These are phyloP conservation scores for Zaprionus lachaisei DNA, from an alignment of 1,140 invertebrate species.

Conservation along the genomic window DNA sequence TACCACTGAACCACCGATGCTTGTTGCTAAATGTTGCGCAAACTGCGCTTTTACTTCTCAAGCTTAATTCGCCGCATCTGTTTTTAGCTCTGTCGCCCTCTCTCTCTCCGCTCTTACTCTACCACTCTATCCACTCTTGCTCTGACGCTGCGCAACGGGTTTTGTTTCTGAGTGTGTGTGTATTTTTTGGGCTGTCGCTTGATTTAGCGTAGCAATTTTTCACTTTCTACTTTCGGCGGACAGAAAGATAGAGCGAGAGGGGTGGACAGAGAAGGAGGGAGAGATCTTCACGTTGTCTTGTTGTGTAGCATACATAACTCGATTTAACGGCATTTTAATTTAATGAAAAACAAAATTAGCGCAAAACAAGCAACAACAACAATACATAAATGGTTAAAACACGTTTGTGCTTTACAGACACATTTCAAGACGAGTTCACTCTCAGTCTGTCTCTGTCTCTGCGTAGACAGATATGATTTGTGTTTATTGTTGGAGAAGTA, in stretches of 20 bases:
- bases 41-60: not conserved
- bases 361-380: not conserved
- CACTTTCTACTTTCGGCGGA: constrained; percentile 54
- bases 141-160: constrained; percentile 38
- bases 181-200: constrained; percentile 26
- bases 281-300: not conserved
- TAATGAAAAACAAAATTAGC: constrained; percentile 2
- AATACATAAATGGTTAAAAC: not conserved
- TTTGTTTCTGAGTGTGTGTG: constrained; percentile 6
- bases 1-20: constrained; percentile 88
- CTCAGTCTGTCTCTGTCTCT: not conserved
- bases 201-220: constrained; percentile 43
- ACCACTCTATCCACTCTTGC: not conserved
- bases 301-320: not conserved
- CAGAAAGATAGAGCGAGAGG: constrained; percentile 17
- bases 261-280: constrained; percentile 8
- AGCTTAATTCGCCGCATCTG: not conserved
- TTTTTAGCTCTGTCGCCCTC: constrained; percentile 17
- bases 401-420: not conserved
- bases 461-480: not conserved
- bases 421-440: not conserved
- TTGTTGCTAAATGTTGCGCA: constrained; percentile 8
- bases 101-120: constrained; percentile 11
- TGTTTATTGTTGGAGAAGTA: not conserved
- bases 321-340: constrained; percentile 8